Evolutionary conservation across 2,888 invertebrate genomes (phyloP), one percentile per base, ranked within the genome.

Genomic region (Pyrrhosoma nymphula): DNA sequence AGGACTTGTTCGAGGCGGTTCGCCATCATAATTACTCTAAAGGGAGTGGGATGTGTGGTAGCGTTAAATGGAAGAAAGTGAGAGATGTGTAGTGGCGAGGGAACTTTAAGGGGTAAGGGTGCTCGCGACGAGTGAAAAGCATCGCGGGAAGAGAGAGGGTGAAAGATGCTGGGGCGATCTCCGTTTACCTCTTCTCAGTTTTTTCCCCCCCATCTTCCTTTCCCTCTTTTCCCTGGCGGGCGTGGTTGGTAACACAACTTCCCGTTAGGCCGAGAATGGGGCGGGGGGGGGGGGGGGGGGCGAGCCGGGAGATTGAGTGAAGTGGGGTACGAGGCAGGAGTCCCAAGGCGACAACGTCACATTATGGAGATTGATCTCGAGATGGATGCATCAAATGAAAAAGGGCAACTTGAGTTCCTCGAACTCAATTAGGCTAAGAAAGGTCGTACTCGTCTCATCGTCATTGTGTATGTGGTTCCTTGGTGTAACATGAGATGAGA

Each of bases 211-310:
- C n/a, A n/a, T 56, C 55, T 0, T 88, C 6, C 35, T 23, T 88
- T 39, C 88, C 16, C 47, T 47, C 88, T n/a, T 26, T 89, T 89
- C 18, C n/a, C 55, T 26, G 3, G 89, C 55, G 89, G 89, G 89
- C 26, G 89, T 89, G 89, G 89, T 89, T 89, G 55, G 89, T 8
- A 89, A 89, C 89, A 89, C 47, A 89, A 55, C 30, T 89, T 2
- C 55, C 56, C 14, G 89, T 89, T 89, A 55, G 89, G 16, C 12
- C 2, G 55, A 10, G 89, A 89, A 56, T 23, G 55, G 47, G 16
- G 89, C 12, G 55, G 14, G 47, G 23, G 55, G 47, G 18, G 89
- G n/a, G n/a, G n/a, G 8, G 47, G 47, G 47, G 47, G 47, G 47
- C 47, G 47, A 47, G 47, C 47, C 47, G 2, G 47, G 47, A 47